A percentile compares a stretch with the other conserved stretches of the same genome.
phyloP scores from a whole-genome alignment of 2,113 vertebrate genomes.

The Catharus bicknelli region DNA sequence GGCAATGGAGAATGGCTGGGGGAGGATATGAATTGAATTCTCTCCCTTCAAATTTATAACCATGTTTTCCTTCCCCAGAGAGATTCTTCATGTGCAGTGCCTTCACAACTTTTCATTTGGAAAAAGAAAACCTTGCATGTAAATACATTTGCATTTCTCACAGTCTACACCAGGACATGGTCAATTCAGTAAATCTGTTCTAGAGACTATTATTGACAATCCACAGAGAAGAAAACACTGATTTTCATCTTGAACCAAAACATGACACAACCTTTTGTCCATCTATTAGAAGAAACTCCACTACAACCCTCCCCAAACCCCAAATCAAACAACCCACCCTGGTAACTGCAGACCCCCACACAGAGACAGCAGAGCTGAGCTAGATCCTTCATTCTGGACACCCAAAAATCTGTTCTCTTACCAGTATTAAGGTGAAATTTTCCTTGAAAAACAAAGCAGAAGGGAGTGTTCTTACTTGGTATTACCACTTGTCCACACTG shows the following conservation, averaged over 20 bases:
- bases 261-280: not conserved
- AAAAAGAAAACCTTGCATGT: not conserved
- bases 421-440: not conserved
- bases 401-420: not conserved
- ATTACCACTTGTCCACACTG: rapidly evolving
- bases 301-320: not conserved
- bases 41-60: not conserved
- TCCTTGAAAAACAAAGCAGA: not conserved
- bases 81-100: not conserved
- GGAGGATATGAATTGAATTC: not conserved
- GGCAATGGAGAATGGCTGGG: not conserved
- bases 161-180: rapidly evolving
- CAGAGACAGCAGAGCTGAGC: not conserved
- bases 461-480: not conserved
- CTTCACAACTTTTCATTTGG: not conserved
- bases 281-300: not conserved
- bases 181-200: constrained; percentile 12
- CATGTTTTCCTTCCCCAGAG: not conserved
- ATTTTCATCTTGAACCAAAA: not conserved
- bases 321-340: not conserved
- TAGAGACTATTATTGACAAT: not conserved
- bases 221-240: not conserved
- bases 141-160: constrained; percentile 20
- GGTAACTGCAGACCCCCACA: not conserved
- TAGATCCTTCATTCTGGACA: not conserved